Conservation (phyloP, 2,113 vertebrate genomes). For the Chitala chitala region DNA sequence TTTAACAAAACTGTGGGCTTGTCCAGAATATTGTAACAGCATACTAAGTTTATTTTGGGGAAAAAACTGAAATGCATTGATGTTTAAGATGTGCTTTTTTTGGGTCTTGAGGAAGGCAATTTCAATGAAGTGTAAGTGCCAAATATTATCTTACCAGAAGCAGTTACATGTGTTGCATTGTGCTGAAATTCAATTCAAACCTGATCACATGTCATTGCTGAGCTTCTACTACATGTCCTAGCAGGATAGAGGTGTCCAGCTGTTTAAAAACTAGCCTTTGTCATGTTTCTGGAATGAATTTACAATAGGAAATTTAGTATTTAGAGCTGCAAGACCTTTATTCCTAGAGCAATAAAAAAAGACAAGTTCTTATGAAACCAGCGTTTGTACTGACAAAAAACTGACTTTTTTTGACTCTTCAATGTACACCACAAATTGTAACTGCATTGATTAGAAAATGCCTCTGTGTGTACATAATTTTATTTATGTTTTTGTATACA, state of each 20-base stretch:
- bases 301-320: constrained; percentile 7
- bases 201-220: constrained; percentile 26
- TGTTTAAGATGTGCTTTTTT: constrained; percentile 20
- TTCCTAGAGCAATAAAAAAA: constrained; percentile 25
- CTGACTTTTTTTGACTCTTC: not conserved
- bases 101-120: constrained; percentile 37
- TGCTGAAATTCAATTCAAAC: constrained; percentile 18
- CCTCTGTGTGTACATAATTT: too few relatives aligned
- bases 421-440: not conserved
- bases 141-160: constrained; percentile 48
- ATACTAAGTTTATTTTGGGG: constrained; percentile 2
- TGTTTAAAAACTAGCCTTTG: constrained; percentile 14
- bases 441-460: not conserved
- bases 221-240: constrained; percentile 32
- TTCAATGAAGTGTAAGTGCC: constrained; percentile 53
- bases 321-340: constrained; percentile 9
- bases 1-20: constrained; percentile 14
- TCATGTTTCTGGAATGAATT: constrained; percentile 18
- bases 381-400: constrained; percentile 13
- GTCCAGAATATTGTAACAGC: constrained; percentile 13
- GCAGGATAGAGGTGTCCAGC: constrained; percentile 22
- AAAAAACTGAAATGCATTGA: constrained; percentile 19
- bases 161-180: constrained; percentile 32
- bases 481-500: too few relatives aligned
- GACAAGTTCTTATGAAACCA: constrained; percentile 18